A percentile compares a stretch with the other conserved stretches of the same genome.
These are phyloP conservation scores for Drosophila longiperda DNA, from an alignment of 2,888 invertebrate genomes.

Conservation along the genomic window DNA sequence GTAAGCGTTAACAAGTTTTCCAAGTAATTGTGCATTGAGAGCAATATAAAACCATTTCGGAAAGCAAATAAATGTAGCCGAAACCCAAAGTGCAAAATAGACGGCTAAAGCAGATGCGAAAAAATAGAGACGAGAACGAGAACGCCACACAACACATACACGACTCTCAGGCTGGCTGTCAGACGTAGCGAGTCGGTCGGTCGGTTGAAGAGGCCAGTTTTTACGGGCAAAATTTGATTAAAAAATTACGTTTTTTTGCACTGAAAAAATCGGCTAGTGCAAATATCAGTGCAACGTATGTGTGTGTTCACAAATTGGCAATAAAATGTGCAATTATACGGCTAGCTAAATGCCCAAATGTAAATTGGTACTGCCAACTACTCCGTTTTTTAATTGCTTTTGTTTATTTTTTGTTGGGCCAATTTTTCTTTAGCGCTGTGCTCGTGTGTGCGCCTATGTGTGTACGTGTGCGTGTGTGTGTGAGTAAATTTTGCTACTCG, in stretches of 20 bases:
- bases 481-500: slow-evolving; percentile 67
- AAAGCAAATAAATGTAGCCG: slow-evolving; percentile 21
- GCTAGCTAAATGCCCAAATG: slow-evolving; percentile 43
- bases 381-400: slow-evolving; percentile 82
- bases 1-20: slow-evolving; percentile 17
- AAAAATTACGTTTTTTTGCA: slow-evolving; percentile 62
- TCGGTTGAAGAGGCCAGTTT: slow-evolving; percentile 77
- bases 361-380: slow-evolving; percentile 75
- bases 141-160: slow-evolving; percentile 77
- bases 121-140: slow-evolving; percentile 68
- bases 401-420: slow-evolving; percentile 83
- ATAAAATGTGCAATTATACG: slow-evolving; percentile 65
- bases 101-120: slow-evolving; percentile 70
- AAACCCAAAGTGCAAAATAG: slow-evolving; percentile 57
- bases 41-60: slow-evolving; percentile 1
- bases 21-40: slow-evolving; percentile 31
- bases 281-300: slow-evolving; percentile 49
- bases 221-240: slow-evolving; percentile 72
- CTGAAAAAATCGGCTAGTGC: slow-evolving; percentile 46
- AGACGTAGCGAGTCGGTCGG: slow-evolving; percentile 71
- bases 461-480: slow-evolving; percentile 57
- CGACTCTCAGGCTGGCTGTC: slow-evolving; percentile 68
- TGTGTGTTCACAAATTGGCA: slow-evolving; percentile 33
- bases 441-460: slow-evolving; percentile 61
- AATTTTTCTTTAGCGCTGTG: slow-evolving; percentile 78